Base-by-base conservation (phyloP, 1,140 invertebrate genomes). In the Ostrea edulis region DNA sequence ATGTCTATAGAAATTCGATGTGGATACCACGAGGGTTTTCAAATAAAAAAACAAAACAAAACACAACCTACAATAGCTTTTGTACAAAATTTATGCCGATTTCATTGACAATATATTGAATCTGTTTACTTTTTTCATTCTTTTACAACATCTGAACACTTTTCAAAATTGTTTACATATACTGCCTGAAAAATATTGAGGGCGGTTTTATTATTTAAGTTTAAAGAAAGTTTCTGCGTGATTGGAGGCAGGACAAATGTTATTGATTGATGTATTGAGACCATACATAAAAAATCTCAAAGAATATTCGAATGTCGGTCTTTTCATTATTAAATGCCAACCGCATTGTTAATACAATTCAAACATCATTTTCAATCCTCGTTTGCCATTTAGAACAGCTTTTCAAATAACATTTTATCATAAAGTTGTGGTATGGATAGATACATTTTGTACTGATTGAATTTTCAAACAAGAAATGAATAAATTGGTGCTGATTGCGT, bases 341-440 rank as follows among this genome's bases (percentile, higher is more conserved):
- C 25, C 68, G 68, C 29, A 77, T 77, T 77, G 68, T 77, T 77
- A 77, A 77, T 77, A 29, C 68, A 77, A 77, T 77, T 77, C 68
- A 77, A 77, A 77, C 68, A 77, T 77, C 68, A 77, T 77, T 77
- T 77, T 77, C 68, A 77, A 77, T 77, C 25, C 29, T 77, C 68
- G 68, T 77, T 77, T 77, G 68, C 68, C 68, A 77, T 77, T 77
- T 77, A 77, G 68, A 77, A 77, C 68, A 77, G 29, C 68, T 77
- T 29, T 77, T 77, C 68, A 77, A 77, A 77, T 77, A 77, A 77
- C 29, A 77, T 77, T 77, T 35, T 25, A 77, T 25, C 68, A 29
- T 35, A 29, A 77, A 2, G 35, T 44, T 44, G 35, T 44, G 11
- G 25, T 14, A 25, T 29, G 25, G 68, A 77, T 77, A 29, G 68